Evolutionary conservation across 2,113 vertebrate genomes (phyloP).

Genomic region (Ameiurus melas): DNA sequence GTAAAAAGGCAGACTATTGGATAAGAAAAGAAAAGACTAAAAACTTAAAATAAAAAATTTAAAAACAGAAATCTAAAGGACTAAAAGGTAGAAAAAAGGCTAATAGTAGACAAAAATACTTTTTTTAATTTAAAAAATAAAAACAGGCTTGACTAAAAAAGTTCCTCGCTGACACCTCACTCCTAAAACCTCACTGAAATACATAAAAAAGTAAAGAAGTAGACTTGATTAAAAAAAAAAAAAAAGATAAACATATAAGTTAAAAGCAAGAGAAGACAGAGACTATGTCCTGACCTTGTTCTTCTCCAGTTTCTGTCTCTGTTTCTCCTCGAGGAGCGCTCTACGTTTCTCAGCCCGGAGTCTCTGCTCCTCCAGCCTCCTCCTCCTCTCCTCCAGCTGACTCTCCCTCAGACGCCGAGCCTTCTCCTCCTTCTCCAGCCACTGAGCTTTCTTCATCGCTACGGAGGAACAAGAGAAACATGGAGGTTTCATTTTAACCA

Average conservation of each 20-base stretch:
- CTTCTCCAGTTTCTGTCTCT: conserved; percentile 90
- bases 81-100: background rate
- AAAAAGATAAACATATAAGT: background rate
- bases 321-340: conserved; percentile 85
- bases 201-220: background rate
- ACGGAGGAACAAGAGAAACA: background rate
- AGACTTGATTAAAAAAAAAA: background rate
- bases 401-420: conserved; percentile 85
- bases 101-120: background rate
- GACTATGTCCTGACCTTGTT: conserved; percentile 81
- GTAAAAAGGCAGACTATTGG: background rate
- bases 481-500: background rate
- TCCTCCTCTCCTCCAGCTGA: conserved; percentile 88
- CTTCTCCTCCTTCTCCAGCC: conserved; percentile 95
- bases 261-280: no score
- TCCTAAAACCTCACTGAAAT: background rate
- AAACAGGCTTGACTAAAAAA: no score
- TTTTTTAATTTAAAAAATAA: background rate
- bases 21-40: background rate
- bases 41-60: no score
- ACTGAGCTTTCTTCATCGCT: conserved; percentile 91
- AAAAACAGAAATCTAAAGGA: background rate
- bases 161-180: no score
- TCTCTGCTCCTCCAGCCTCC: conserved; percentile 89
- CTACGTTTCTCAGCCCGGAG: conserved; percentile 86